Evolutionary conservation across 2,888 invertebrate species (phyloP), one percentile per base, ranked within the genome.

Genomic region (Drosophila lutescens): DNA sequence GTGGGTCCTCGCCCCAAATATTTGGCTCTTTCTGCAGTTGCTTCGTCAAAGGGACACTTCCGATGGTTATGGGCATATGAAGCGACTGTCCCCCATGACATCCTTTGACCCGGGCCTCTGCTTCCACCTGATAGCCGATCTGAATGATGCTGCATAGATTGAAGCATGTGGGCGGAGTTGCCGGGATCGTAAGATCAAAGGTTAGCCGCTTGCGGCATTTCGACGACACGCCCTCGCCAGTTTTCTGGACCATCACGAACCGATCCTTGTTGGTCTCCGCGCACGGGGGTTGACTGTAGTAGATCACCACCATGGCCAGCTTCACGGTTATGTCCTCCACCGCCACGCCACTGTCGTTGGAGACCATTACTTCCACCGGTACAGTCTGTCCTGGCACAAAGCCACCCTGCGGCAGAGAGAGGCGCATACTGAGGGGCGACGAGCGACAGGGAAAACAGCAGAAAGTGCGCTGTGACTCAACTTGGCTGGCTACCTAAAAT

Each of bases 271-370:
- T 81, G 1, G 83, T 81, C 5, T 74, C 54, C 7, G 71, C 67
- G 3, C 26, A 36, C 2, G 88, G 85, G 0, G 47, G 34, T 47
- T 86, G 79, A 50, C 89, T 86, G 34, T 85, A 88, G 41, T 86
- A 79, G n/a, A 76, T 76, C 1, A 89, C 79, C 7, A 82, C 41
- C 91, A 91, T 91, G 4, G 84, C 72, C 17, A 91, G 49, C 4
- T 76, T 76, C 4, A 84, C 78, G 26, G 77, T 79, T 0, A 91
- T 74, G 47, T 86, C 84, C 43, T 80, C 78, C 13, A 95, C 92
- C 13, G 87, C 86, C 12, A 93, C 91, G 49, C 93, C 93, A 17
- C 94, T 94, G 36, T 93, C 92, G 90, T 95, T 95, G 75, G 93
- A 93, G 0, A 94, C 91, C 73, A 94, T 93, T 1, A 94, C 73